These are phyloP conservation scores for Lochmaea capreae DNA, from an alignment of 2,888 invertebrate genomes.

Conservation along the genomic window DNA sequence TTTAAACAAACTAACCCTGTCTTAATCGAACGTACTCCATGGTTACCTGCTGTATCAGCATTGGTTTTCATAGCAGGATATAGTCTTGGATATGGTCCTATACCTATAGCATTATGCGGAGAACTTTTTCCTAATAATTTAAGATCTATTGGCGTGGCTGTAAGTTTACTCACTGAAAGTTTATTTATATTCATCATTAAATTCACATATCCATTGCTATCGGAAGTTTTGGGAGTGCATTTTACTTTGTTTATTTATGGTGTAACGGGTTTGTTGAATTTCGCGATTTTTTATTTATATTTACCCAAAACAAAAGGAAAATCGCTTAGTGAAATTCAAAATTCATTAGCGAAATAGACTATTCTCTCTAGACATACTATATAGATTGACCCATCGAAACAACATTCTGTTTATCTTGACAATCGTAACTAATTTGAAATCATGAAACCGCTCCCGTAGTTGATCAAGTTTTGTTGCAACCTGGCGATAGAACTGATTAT, in stretches of 20 bases:
- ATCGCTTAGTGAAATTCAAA: not conserved
- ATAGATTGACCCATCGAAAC: not conserved
- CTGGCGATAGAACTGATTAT: too few relatives aligned
- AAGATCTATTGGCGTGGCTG: not conserved
- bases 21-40: not conserved
- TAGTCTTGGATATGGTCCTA: not conserved
- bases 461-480: too few relatives aligned
- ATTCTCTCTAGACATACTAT: not conserved
- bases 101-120: not conserved
- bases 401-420: too few relatives aligned
- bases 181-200: not conserved
- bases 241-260: not conserved
- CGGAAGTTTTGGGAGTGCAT: not conserved
- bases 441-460: too few relatives aligned
- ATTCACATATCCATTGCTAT: constrained; percentile 2
- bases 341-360: not conserved
- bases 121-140: constrained; percentile 3
- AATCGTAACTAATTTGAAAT: too few relatives aligned
- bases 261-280: not conserved
- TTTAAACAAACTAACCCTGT: not conserved
- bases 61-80: not conserved
- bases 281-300: not conserved
- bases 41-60: not conserved
- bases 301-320: constrained; percentile 1
- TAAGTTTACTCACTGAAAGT: not conserved